These are phyloP conservation scores for Hycleus cichorii DNA, from an alignment of 1,140 invertebrate species.

Conservation along the genomic window DNA sequence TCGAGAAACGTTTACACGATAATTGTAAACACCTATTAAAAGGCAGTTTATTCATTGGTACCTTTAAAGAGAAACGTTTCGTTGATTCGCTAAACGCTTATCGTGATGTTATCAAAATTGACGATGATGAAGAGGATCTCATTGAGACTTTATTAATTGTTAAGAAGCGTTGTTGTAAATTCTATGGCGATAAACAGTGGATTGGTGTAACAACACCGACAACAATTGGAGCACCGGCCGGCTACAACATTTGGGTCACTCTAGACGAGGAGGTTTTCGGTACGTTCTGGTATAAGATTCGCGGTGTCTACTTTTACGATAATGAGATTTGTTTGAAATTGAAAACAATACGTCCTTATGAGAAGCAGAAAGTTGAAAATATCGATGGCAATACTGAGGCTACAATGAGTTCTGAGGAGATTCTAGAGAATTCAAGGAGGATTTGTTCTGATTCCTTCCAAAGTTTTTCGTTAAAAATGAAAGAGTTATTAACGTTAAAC, in stretches of 20 bases:
- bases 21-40: slow-evolving; percentile 28
- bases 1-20: slow-evolving; percentile 11
- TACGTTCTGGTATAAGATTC: slow-evolving; percentile 29
- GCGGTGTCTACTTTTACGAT: slow-evolving; percentile 24
- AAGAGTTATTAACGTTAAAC: slow-evolving; percentile 5
- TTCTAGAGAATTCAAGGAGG: slow-evolving; percentile 3
- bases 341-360: slow-evolving; percentile 18
- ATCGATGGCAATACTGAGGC: too few species aligned
- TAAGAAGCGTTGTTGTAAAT: slow-evolving; percentile 15
- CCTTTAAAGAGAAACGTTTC: slow-evolving; percentile 28
- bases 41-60: slow-evolving; percentile 27
- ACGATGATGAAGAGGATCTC: slow-evolving; percentile 22
- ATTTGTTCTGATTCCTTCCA: slow-evolving; percentile 3
- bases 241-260: slow-evolving; percentile 29
- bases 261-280: slow-evolving; percentile 29
- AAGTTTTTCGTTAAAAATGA: slow-evolving; percentile 12
- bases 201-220: slow-evolving; percentile 28
- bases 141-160: slow-evolving; percentile 24
- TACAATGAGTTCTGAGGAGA: neutral
- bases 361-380: slow-evolving; percentile 4
- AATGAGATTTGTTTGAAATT: slow-evolving; percentile 29
- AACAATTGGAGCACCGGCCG: slow-evolving; percentile 25
- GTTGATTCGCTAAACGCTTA: slow-evolving; percentile 27
- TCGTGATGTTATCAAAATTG: slow-evolving; percentile 27
- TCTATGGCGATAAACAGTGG: slow-evolving; percentile 18